phyloP scores from a whole-genome alignment of 2,888 invertebrate genomes.

The Phlogophora meticulosa region DNA sequence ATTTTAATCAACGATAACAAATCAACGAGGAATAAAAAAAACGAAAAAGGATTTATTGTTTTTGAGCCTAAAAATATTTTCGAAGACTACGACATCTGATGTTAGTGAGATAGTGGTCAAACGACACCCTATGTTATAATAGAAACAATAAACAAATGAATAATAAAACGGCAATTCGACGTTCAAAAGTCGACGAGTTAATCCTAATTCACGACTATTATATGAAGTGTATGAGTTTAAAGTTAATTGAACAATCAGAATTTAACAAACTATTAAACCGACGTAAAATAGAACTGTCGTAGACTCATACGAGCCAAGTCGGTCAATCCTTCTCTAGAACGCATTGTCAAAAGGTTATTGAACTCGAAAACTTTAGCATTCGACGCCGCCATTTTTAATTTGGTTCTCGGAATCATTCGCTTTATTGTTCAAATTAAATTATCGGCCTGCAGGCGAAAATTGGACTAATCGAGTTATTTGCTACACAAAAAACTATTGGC shows the following conservation, averaged over 20 bases:
- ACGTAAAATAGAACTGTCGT: constrained; percentile 23
- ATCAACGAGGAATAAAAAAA: too few relatives aligned
- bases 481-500: constrained; percentile 30
- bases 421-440: constrained; percentile 49
- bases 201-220: not conserved
- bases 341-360: constrained; percentile 55
- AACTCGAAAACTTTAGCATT: constrained; percentile 44
- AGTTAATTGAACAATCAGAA: not conserved
- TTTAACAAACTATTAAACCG: not conserved
- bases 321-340: constrained; percentile 39
- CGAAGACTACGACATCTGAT: too few relatives aligned
- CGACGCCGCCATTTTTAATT: constrained; percentile 54
- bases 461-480: constrained; percentile 36
- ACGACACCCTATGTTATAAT: too few relatives aligned
- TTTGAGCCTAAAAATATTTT: too few relatives aligned
- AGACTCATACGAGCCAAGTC: constrained; percentile 45
- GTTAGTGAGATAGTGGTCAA: too few relatives aligned
- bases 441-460: constrained; percentile 45
- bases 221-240: too few relatives aligned
- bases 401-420: constrained; percentile 37
- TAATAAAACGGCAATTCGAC: too few relatives aligned
- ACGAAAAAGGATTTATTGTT: too few relatives aligned
- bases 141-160: too few relatives aligned
- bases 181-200: too few relatives aligned
- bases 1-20: too few relatives aligned